Evolutionary conservation across 2,888 invertebrate genomes (phyloP).

Genomic region (Spisula solida): DNA sequence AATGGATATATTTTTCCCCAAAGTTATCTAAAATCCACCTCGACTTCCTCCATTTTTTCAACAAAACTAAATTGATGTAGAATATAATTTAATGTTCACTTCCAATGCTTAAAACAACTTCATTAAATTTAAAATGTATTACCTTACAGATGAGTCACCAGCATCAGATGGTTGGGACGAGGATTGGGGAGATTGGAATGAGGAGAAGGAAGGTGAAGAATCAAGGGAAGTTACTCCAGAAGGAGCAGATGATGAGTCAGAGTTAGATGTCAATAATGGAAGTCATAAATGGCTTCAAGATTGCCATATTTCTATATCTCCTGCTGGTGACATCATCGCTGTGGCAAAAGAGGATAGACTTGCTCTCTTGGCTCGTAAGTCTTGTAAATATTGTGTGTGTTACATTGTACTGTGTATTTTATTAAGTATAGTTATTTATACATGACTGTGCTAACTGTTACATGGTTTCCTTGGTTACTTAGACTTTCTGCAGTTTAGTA

Average conservation of each 20-base stretch:
- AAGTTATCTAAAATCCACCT: no score
- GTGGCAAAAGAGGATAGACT: slow-evolving; percentile 91
- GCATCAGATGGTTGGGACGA: slow-evolving; percentile 80
- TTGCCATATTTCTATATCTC: slow-evolving; percentile 90
- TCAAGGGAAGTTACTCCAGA: slow-evolving; percentile 67
- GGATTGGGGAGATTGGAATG: slow-evolving; percentile 85
- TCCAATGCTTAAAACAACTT: no score
- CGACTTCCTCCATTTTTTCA: no score
- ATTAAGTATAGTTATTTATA: no score
- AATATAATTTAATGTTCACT: background rate
- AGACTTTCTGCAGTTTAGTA: no score
- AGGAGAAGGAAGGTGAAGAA: slow-evolving; percentile 74
- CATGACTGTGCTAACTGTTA: no score
- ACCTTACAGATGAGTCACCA: slow-evolving; percentile 31
- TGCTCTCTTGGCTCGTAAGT: slow-evolving; percentile 89
- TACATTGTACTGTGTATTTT: background rate
- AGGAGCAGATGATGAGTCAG: slow-evolving; percentile 51
- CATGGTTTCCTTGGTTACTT: no score
- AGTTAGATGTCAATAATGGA: slow-evolving; percentile 72
- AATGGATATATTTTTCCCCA: no score
- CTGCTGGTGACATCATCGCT: slow-evolving; percentile 92
- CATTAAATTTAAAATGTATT: no score
- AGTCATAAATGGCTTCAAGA: slow-evolving; percentile 91
- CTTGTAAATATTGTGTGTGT: background rate
- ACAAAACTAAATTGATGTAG: no score